These are phyloP conservation scores for Chiloscyllium punctatum DNA, from an alignment of 2,797 vertebrate species.

Conservation along the genomic window DNA sequence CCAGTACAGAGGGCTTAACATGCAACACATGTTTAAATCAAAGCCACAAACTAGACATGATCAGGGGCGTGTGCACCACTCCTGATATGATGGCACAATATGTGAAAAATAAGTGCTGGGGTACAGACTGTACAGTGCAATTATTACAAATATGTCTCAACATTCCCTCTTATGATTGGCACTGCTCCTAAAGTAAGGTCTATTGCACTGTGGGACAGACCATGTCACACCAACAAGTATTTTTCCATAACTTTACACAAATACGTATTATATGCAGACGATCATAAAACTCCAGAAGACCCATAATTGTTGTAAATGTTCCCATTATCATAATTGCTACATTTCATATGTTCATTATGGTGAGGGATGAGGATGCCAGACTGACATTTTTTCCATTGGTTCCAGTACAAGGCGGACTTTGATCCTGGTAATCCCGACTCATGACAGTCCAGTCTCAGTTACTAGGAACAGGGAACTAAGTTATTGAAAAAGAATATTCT, in stretches of 20 bases:
- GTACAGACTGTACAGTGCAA: slow-evolving; percentile 28
- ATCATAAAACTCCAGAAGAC: slow-evolving; percentile 36
- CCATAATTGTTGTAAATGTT: slow-evolving; percentile 34
- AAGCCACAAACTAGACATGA: slow-evolving; percentile 37
- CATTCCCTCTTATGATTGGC: slow-evolving; percentile 25
- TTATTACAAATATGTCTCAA: slow-evolving; percentile 30
- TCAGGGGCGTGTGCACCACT: slow-evolving; percentile 29
- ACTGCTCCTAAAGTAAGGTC: neutral
- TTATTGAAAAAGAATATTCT: neutral
- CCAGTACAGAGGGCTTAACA: neutral
- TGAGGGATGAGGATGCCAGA: slow-evolving; percentile 10
- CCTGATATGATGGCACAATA: slow-evolving; percentile 34
- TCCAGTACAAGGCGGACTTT: neutral
- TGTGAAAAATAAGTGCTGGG: slow-evolving; percentile 26
- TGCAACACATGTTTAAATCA: slow-evolving; percentile 30
- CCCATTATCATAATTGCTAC: slow-evolving; percentile 37
- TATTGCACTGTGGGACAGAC: slow-evolving; percentile 2
- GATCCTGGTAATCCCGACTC: neutral
- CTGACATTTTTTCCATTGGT: slow-evolving; percentile 35
- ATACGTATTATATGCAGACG: slow-evolving; percentile 36
- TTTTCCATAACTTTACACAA: slow-evolving; percentile 38
- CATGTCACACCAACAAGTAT: slow-evolving; percentile 31
- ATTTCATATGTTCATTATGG: slow-evolving; percentile 35
- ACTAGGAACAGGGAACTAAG: neutral
- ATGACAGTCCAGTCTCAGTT: neutral